Evolutionary conservation across 2,113 vertebrate genomes (phyloP), one percentile per base, ranked within the genome.

Genomic region (Solea senegalensis): DNA sequence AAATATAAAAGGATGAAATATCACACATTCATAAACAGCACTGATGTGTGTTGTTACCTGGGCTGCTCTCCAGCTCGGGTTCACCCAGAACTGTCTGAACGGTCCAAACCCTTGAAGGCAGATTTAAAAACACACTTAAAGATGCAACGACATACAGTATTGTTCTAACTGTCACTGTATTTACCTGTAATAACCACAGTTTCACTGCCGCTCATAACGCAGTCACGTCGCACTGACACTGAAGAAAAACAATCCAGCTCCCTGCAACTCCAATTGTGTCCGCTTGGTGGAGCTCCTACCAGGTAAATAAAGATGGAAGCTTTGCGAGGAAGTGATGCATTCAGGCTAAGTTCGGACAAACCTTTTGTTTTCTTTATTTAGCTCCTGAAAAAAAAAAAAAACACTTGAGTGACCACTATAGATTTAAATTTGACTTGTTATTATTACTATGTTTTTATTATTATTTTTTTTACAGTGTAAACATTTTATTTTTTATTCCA

Each of bases 1-100:
- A 43, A 50, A 34, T n/a, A n/a, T n/a, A n/a, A n/a, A n/a, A n/a
- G n/a, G n/a, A n/a, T n/a, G n/a, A n/a, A n/a, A n/a, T 21, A 21
- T 21, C 21, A 21, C 21, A 21, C 21, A 21, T 21, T 21, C 21
- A 21, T 21, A 21, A 21, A 21, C 21, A 21, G 21, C 21, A 21
- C 1, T 21, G 1, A 21, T 21, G 21, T 21, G 21, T 21, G 34
- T 34, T 6, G 3, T 46, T 91, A 96, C 95, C 94, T 96, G 95
- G 46, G 95, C 95, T 57, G 92, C 94, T 90, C 91, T 92, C 95
- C 95, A 96, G 86, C 94, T 97, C 51, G 93, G 94, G 88, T 96
- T 97, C 45, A 90, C 77, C 61, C 95, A 64, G 70, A 95, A 85
- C 65, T 95, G 91, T 73, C 90, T 85, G 67, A 96, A 96, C 27